A percentile compares a stretch with the other conserved stretches of the same genome.
These are phyloP conservation scores for Pachypanchax playfairii DNA, from an alignment of 2,113 vertebrate genomes.

Conservation along the genomic window DNA sequence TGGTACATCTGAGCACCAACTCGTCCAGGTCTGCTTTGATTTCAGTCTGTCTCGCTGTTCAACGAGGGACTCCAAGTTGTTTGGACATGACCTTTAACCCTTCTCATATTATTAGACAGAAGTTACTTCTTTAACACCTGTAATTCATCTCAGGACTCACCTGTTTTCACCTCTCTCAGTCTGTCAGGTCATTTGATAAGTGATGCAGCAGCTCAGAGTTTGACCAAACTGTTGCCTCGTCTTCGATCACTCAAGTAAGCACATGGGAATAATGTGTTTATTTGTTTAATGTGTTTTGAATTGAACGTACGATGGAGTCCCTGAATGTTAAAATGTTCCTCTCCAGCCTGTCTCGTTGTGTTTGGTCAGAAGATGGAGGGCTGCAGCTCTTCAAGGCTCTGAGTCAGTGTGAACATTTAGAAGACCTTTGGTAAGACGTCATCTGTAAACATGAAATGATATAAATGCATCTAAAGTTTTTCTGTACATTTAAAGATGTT, in stretches of 20 bases:
- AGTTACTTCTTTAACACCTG: too few relatives aligned
- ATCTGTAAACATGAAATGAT: too few relatives aligned
- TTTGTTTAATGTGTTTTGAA: too few relatives aligned
- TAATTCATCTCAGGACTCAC: too few relatives aligned
- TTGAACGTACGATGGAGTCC: too few relatives aligned
- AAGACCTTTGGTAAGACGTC: conserved; percentile 68
- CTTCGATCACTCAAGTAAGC: conserved; percentile 80
- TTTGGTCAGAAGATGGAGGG: conserved; percentile 44
- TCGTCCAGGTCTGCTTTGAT: background rate
- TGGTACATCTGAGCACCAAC: background rate
- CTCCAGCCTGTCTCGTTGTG: conserved; percentile 69
- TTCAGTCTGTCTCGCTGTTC: too few relatives aligned
- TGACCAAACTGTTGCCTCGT: conserved; percentile 52
- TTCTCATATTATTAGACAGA: too few relatives aligned
- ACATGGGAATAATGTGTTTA: too few relatives aligned
- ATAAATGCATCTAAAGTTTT: background rate
- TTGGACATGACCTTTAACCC: too few relatives aligned
- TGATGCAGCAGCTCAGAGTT: conserved; percentile 41
- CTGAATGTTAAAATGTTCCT: background rate
- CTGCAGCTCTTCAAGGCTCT: conserved; percentile 57
- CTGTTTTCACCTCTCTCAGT: conserved; percentile 71
- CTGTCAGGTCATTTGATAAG: conserved; percentile 76
- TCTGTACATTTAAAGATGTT: background rate
- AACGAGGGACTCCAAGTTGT: background rate
- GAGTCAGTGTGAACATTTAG: conserved; percentile 48